Conservation (phyloP, 2,797 vertebrate species). For the Bradypodion pumilum region DNA sequence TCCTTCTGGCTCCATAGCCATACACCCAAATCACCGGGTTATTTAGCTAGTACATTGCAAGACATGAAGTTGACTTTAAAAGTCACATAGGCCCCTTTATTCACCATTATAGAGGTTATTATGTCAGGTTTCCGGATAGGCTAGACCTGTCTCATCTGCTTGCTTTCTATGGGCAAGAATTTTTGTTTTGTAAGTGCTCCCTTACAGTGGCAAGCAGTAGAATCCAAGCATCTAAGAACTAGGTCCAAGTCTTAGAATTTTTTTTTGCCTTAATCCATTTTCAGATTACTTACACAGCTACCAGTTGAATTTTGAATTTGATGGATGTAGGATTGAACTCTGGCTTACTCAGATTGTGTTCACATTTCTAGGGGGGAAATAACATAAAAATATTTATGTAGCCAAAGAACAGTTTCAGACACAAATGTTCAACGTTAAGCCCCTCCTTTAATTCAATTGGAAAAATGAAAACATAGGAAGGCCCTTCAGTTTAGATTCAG, state of each 20-base stretch:
- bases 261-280: background rate
- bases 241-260: background rate
- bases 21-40: too few relatives aligned
- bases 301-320: conserved; percentile 99
- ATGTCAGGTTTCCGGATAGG: background rate
- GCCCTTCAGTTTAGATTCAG: background rate
- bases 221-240: background rate
- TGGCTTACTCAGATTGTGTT: conserved; percentile 98
- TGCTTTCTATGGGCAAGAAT: background rate
- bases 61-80: background rate
- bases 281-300: conserved; percentile 91
- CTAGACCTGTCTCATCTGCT: background rate
- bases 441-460: background rate
- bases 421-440: background rate
- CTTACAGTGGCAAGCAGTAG: background rate
- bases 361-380: conserved; percentile 88
- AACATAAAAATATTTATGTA: conserved; percentile 4
- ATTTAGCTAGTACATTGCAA: background rate
- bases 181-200: background rate
- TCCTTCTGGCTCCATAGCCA: too few relatives aligned
- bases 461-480: background rate
- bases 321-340: conserved; percentile 99
- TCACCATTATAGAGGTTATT: background rate
- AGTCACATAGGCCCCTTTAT: background rate
- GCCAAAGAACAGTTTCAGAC: conserved; percentile 15